Evolutionary conservation across 2,888 invertebrate genomes (phyloP), one percentile per base, ranked within the genome.

Genomic region (Electrophaes corylata): DNA sequence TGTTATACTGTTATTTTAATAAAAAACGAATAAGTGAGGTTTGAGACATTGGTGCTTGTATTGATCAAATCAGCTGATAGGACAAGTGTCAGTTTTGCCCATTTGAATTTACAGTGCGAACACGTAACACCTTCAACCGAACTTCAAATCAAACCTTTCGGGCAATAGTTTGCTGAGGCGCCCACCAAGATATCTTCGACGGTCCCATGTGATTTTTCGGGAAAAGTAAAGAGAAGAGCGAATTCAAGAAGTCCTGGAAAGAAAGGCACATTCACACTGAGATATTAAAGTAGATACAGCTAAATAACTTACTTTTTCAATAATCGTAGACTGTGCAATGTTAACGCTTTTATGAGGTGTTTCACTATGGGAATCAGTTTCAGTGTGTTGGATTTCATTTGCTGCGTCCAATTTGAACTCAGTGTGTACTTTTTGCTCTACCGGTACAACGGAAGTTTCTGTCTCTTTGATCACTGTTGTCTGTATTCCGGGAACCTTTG

Each of bases 231-330:
- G 72, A 78, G 66, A 79, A 78, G 47, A 82, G 56, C 65, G 74
- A 72, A 64, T 72, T 77, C 63, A 81, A 69, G 51, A 81, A 49
- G 60, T 68, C 62, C 68, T 78, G 72, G 60, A 82, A 76, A 64
- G 67, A 61, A 64, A 72, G 55, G 56, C 56, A 63, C 20, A 57
- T 58, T 19, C 18, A 18, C 11, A 41, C 29, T 16, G 14, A 44
- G n/a, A 43, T n/a, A 26, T 20, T 11, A n/a, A 39, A 10, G 16
- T 2, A 37, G 12, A 20, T 19, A 57, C 45, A 63, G 51, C 56
- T 71, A 69, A 64, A 47, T 70, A 81, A 89, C 89, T 89, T 83
- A 91, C 89, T 83, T 91, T 88, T 43, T 43, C 43, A 4, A 14
- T 14, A 23, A 43, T 10, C 1, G 14, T 23, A 2, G 49, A n/a